Evolutionary conservation across 1,140 invertebrate genomes (phyloP), one percentile per base, ranked within the genome.

Genomic region (Halesus radiatus): DNA sequence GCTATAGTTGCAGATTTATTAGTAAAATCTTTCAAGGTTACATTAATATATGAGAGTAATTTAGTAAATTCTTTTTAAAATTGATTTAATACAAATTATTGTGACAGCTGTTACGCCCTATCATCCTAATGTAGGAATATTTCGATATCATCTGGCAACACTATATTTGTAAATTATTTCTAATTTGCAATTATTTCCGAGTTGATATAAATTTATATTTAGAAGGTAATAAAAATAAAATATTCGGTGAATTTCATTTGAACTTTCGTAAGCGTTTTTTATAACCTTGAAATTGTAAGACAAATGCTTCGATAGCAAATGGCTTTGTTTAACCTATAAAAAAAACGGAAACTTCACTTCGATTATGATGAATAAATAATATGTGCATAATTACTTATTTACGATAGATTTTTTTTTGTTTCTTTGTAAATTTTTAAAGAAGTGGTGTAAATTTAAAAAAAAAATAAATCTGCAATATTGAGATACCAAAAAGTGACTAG

Each of bases 341-440:
- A 37, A 45, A 23, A 37, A 50, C n/a, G 20, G 18, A 50, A 50
- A 68, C 6, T 15, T 50, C 32, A 64, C 23, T 26, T 66, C 5
- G 37, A 70, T 32, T 50, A 70, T 13, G 37, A 70, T 70, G 18
- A 50, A 23, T n/a, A n/a, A n/a, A n/a, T 45, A 45, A 5, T 45
- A 45, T 70, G 66, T 70, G 66, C 66, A 50, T 70, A 70, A 45
- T 70, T 70, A 70, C 66, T 70, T 70, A 70, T 70, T 70, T 45
- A 70, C 16, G 45, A 22, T 70, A 70, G 66, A 20, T 66, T 29
- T 66, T 68, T 68, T 68, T 70, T 45, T 70, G 18, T 45, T 70
- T 70, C 23, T 70, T 70, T 13, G 16, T 50, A 50, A 20, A 45
- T 66, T 26, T 66, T 15, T 50, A 70, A 22, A 29, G 22, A 22